Evolutionary conservation across 2,888 invertebrate genomes (phyloP).

Genomic region (Drosophila kuntzei): DNA sequence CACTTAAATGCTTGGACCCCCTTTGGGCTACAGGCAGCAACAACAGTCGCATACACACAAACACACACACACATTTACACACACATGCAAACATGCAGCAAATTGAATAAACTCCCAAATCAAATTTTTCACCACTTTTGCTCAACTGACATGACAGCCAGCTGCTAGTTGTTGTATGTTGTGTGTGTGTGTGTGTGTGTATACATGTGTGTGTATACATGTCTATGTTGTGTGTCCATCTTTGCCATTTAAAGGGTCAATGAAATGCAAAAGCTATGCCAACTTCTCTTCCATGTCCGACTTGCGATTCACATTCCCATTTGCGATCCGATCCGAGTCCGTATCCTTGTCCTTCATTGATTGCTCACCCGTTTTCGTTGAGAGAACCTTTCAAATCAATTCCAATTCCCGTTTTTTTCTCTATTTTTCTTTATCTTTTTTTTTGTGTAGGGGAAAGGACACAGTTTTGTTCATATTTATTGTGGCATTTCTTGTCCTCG

Average conservation of each 20-base stretch:
- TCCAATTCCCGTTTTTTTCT: constrained; percentile 1
- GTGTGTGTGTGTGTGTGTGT: constrained; percentile 16
- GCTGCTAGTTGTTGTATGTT: constrained; percentile 41
- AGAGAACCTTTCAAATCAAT: constrained; percentile 43
- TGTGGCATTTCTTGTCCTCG: constrained; percentile 30
- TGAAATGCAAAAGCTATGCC: constrained; percentile 70
- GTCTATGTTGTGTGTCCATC: constrained; percentile 41
- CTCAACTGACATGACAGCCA: constrained; percentile 57
- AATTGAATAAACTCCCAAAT: constrained; percentile 80
- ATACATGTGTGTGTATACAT: background rate
- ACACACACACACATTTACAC: constrained; percentile 14
- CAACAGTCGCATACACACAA: constrained; percentile 16
- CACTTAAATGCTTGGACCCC: constrained; percentile 51
- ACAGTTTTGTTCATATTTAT: constrained; percentile 58
- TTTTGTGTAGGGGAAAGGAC: constrained; percentile 17
- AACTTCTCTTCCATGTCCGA: constrained; percentile 35
- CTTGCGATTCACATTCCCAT: constrained; percentile 16
- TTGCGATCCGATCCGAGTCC: constrained; percentile 6
- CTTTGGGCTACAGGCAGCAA: constrained; percentile 22
- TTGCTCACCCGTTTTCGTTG: constrained; percentile 35
- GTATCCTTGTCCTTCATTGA: constrained; percentile 47
- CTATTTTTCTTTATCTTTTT: background rate
- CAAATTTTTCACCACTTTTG: constrained; percentile 78
- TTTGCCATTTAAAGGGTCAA: constrained; percentile 77
- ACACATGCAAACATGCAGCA: constrained; percentile 44